Evolutionary conservation across 1,140 invertebrate species (phyloP).

Genomic region (Macrotrachela quadricornifera): DNA sequence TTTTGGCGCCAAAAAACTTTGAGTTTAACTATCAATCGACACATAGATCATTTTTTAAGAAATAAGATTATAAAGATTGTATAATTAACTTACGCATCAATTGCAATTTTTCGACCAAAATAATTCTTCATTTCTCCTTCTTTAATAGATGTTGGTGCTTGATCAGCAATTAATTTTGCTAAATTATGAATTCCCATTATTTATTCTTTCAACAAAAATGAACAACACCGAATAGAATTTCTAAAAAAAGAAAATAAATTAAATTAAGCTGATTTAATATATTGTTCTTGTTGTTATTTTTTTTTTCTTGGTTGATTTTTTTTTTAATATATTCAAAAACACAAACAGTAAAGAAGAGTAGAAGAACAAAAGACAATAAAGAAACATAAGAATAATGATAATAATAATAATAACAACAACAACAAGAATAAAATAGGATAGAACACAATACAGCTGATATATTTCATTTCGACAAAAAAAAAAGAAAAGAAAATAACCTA

Average conservation of each 20-base stretch:
- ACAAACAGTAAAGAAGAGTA: background rate
- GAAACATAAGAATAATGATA: no score
- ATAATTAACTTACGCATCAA: constrained; percentile 54
- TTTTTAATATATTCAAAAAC: background rate
- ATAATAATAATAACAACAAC: no score
- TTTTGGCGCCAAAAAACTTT: no score
- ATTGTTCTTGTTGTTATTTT: background rate
- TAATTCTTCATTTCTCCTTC: constrained; percentile 91
- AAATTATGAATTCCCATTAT: constrained; percentile 89
- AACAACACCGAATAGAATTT: background rate
- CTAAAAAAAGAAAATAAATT: background rate
- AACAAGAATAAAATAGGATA: no score
- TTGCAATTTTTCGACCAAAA: constrained; percentile 87
- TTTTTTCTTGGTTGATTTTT: background rate
- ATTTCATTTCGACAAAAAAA: no score
- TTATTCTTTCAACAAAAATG: no score
- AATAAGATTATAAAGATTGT: no score
- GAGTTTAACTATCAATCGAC: no score
- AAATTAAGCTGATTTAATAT: background rate
- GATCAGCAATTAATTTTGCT: constrained; percentile 76
- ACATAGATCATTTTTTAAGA: no score
- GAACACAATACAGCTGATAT: no score
- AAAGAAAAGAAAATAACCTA: no score
- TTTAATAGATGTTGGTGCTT: constrained; percentile 69
- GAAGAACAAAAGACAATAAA: no score